Evolutionary conservation across 2,888 invertebrate species (phyloP), one percentile per base, ranked within the genome.

Genomic region (Eupithecia inturbata): DNA sequence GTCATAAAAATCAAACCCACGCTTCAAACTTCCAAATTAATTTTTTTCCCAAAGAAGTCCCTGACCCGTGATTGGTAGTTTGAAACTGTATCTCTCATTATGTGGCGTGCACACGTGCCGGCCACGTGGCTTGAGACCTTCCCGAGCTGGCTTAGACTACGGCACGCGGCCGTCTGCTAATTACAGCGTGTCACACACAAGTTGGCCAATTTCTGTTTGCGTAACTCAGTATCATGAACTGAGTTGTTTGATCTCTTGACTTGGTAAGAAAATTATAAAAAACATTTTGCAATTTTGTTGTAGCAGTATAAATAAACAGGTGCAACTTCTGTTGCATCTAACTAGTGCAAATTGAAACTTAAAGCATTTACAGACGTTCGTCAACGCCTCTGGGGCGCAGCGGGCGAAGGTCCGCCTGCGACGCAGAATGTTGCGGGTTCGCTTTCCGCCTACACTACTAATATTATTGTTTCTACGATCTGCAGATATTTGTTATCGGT

Each of bases 181-280:
- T 78, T 78, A 78, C 67, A 74, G 74, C 33, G 70, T 75, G 76
- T 73, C 75, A 70, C 45, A 60, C 57, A 70, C 75, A 70, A 64
- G 33, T 67, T 67, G 69, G 73, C 62, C 64, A 57, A 57, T 41
- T 33, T 66, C 41, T 63, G 70, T 74, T 75, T 75, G 75, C 70
- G 75, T 72, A 75, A 75, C 74, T 31, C 53, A 26, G 64, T 57
- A 45, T 70, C 60, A 39, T 62, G 67, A 49, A 26, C 16, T 39
- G 28, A 53, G 45, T 49, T 68, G 57, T 68, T 72, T 68, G 72
- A 63, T 60, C 63, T 72, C 36, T 72, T 67, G 60, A 71, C 71
- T 71, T 62, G 22, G 49, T 67, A 66, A 28, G 67, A 39, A 71
- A 60, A 28, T 67, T 36, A 26, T 14, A n/a, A 26, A 26, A 53